Evolutionary conservation across 2,888 invertebrate species (phyloP).

Genomic region (Corythucha ciliata): DNA sequence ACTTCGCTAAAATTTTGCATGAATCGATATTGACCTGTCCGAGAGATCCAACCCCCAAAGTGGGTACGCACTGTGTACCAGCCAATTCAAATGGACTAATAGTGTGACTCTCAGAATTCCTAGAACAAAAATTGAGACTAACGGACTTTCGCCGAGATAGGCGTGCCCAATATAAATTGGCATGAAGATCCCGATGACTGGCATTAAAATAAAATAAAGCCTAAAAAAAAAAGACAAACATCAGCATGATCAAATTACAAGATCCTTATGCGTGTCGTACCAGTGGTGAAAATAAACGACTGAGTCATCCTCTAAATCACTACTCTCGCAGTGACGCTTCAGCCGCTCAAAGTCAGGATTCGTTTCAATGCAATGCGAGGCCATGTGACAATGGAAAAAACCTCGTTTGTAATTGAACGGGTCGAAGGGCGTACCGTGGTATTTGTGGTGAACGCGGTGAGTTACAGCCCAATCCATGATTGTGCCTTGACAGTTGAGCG

Average conservation of each 20-base stretch:
- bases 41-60: conserved; percentile 63
- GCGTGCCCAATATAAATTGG: conserved; percentile 68
- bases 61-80: conserved; percentile 61
- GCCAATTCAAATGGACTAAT: conserved; percentile 55
- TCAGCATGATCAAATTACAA: not conserved
- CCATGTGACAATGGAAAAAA: conserved; percentile 70
- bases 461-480: conserved; percentile 60
- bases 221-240: conserved; percentile 44
- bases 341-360: conserved; percentile 56
- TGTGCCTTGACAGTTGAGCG: conserved; percentile 73
- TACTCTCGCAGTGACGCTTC: conserved; percentile 61
- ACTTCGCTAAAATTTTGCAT: not conserved
- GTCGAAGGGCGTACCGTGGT: conserved; percentile 72
- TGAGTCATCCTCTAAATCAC: conserved; percentile 65
- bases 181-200: conserved; percentile 54
- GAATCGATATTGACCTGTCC: conserved; percentile 50
- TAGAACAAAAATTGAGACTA: conserved; percentile 53
- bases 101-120: conserved; percentile 60
- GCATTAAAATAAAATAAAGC: conserved; percentile 59
- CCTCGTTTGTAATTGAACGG: conserved; percentile 71
- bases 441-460: conserved; percentile 73
- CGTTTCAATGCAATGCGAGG: conserved; percentile 57
- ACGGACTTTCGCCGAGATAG: conserved; percentile 64
- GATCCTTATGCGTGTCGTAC: conserved; percentile 43
- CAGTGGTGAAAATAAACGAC: conserved; percentile 73